Conservation (phyloP, 2,888 invertebrate genomes). For the Pseudoips prasinana region DNA sequence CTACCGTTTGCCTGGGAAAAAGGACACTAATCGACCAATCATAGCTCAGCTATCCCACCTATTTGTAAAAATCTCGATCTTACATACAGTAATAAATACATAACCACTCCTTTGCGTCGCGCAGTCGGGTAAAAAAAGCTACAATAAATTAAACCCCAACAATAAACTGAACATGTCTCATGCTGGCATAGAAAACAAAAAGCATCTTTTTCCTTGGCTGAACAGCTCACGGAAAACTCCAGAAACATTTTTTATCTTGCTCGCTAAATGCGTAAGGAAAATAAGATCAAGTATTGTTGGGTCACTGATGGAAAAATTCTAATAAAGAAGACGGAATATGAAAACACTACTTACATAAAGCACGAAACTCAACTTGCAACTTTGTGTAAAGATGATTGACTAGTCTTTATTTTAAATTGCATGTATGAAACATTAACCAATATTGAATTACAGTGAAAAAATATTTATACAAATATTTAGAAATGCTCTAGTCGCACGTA, state of each 20-base stretch:
- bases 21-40: not conserved
- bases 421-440: too few relatives aligned
- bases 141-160: not conserved
- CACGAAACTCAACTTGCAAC: not conserved
- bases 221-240: constrained; percentile 3
- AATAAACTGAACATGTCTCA: not conserved
- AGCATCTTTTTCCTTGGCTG: not conserved
- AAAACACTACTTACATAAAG: not conserved
- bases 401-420: not conserved
- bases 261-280: not conserved
- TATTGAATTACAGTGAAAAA: too few relatives aligned
- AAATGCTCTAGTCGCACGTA: too few relatives aligned
- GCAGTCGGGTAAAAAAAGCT: too few relatives aligned
- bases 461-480: too few relatives aligned
- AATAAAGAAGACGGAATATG: constrained; percentile 1
- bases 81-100: constrained; percentile 1
- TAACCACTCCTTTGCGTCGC: constrained; percentile 3
- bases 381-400: not conserved
- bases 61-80: not conserved
- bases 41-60: not conserved
- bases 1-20: constrained; percentile 1
- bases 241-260: constrained; percentile 2
- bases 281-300: constrained; percentile 4
- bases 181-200: not conserved
- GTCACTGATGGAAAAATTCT: constrained; percentile 3